A percentile compares a stretch with the other conserved stretches of the same genome.
Conservation (phyloP, 2,888 invertebrate species). For the Dromius quadrimaculatus region DNA sequence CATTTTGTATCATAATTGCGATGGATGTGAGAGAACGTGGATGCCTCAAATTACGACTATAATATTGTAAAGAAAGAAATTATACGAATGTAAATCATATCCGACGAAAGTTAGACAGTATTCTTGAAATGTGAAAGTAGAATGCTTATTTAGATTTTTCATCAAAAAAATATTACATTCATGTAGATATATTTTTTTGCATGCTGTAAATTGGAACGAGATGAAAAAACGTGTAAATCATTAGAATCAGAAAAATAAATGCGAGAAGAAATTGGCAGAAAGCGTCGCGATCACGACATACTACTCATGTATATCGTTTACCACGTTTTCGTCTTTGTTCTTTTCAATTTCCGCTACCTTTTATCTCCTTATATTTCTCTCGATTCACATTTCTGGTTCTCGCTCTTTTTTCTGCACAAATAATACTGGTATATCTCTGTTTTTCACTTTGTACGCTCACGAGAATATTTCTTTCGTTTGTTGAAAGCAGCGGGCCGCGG, state of each 20-base stretch:
- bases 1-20: too few species aligned
- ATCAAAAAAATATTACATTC: too few species aligned
- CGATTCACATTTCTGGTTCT: slow-evolving; percentile 47
- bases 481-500: not conserved
- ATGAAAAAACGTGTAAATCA: too few species aligned
- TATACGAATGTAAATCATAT: too few species aligned
- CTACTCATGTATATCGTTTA: slow-evolving; percentile 41
- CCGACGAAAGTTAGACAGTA: too few species aligned
- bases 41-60: too few species aligned
- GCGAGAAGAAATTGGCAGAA: slow-evolving; percentile 12
- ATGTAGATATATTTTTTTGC: too few species aligned
- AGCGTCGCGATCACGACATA: slow-evolving; percentile 27
- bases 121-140: too few species aligned
- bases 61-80: too few species aligned
- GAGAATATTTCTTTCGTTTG: slow-evolving; percentile 34
- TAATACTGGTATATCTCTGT: slow-evolving; percentile 40
- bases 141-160: too few species aligned
- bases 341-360: slow-evolving; percentile 51
- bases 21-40: too few species aligned
- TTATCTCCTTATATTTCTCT: slow-evolving; percentile 49
- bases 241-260: slow-evolving; percentile 5
- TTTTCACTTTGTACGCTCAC: slow-evolving; percentile 34
- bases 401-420: slow-evolving; percentile 47
- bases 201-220: too few species aligned
- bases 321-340: slow-evolving; percentile 48